Base-by-base conservation (phyloP, 2,797 vertebrate genomes). In the Xerus rutilus region DNA sequence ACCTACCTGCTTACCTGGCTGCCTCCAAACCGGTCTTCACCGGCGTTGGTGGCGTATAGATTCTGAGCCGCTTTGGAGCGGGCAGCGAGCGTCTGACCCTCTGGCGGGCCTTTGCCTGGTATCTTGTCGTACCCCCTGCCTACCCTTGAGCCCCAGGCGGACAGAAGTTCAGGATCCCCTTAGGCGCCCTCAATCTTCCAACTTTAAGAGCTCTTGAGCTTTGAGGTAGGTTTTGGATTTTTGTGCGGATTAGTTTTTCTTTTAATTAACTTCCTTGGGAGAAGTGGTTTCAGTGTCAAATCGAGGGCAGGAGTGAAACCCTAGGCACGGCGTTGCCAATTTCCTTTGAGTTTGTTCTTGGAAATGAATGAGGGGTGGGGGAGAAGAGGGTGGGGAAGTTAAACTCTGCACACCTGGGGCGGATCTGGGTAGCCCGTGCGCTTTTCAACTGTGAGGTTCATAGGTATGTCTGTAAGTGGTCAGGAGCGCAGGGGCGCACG, bases 201-300 rank as follows among this genome's bases (percentile, higher is more conserved):
- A 73, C 81, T 96, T 94, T 14, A 76, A 21, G 92, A 64, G 86
- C 77, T 94, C 76, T 90, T 17, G 64, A 65, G 86, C 79, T 88
- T 76, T 39, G 20, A 86, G 79, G 78, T 96, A 57, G 93, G 45
- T 79, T 94, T 93, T 49, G 93, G 92, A 49, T 84, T 92, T 97
- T 83, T 93, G 89, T 64, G 87, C 20, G 74, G 94, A 89, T 96
- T 91, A 95, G 85, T 96, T 93, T 89, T 95, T 95, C 83, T 94
- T 92, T 93, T 74, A 77, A 91, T 96, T 74, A 93, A 96, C 69
- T 97, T 96, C 72, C 52, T 77, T 49, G 72, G 83, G 94, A 89
- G 86, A 83, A 54, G 52, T 52, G 86, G 86, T 82, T 88, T 92
- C 76, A 20, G 79, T 65, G 92, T 94, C 93, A 74, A 74, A 67